These are phyloP conservation scores for Puma concolor DNA, from an alignment of 2,113 vertebrate genomes.

Conservation along the genomic window DNA sequence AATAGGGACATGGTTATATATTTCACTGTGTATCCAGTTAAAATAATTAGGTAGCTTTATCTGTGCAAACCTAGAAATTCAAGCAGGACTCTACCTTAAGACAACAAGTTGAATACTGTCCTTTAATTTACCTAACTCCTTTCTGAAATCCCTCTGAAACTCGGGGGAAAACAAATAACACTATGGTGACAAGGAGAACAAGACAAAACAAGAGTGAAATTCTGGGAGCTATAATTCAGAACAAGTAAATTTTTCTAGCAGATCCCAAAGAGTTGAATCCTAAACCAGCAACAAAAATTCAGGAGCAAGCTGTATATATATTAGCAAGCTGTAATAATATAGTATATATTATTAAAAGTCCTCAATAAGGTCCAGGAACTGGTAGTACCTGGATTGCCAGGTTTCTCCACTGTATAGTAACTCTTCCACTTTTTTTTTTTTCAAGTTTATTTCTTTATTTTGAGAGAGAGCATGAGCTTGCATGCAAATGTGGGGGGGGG, in stretches of 20 bases:
- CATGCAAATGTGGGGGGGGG: too few relatives aligned
- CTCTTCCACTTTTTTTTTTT: too few relatives aligned
- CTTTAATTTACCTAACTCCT: neutral
- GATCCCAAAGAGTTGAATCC: neutral
- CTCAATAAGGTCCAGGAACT: neutral
- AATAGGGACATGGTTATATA: neutral
- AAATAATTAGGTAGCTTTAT: neutral
- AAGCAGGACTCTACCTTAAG: neutral
- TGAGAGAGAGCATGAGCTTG: too few relatives aligned
- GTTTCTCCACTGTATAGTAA: neutral
- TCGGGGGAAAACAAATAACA: neutral
- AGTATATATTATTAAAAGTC: neutral
- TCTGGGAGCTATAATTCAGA: neutral
- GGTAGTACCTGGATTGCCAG: neutral
- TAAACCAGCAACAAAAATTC: neutral
- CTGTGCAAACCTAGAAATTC: neutral
- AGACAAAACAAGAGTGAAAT: neutral
- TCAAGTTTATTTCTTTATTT: too few relatives aligned
- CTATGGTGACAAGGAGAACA: neutral
- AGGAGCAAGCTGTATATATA: neutral
- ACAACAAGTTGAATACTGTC: neutral
- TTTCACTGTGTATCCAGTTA: neutral
- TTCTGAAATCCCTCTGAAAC: neutral
- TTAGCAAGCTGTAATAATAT: too few relatives aligned
- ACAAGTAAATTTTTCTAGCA: neutral